A percentile compares a stretch with the other conserved stretches of the same genome.
Evolutionary conservation across 2,113 vertebrate species (phyloP).

Genomic region (Eonycteris spelaea): DNA sequence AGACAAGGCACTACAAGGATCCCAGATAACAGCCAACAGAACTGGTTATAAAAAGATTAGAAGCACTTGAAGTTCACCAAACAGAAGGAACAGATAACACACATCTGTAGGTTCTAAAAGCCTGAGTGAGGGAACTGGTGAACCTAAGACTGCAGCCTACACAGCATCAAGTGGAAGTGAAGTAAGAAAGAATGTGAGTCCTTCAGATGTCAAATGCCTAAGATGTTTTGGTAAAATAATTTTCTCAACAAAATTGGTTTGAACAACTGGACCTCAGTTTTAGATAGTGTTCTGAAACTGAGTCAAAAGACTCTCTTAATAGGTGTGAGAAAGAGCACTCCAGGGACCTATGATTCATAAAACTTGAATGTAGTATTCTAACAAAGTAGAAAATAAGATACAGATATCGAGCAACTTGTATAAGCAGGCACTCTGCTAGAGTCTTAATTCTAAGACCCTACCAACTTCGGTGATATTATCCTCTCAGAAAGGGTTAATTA

Average conservation of each 20-base stretch:
- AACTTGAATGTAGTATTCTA: not conserved
- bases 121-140: not conserved
- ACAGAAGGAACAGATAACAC: constrained; percentile 61
- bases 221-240: not conserved
- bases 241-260: constrained; percentile 13
- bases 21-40: constrained; percentile 70
- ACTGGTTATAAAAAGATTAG: constrained; percentile 75
- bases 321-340: not conserved
- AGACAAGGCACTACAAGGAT: constrained; percentile 47
- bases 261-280: not conserved
- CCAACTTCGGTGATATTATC: not conserved
- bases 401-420: not conserved
- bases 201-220: not conserved
- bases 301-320: not conserved
- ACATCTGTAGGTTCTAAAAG: constrained; percentile 50
- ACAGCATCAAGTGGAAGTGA: not conserved
- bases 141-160: not conserved
- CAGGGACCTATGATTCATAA: not conserved
- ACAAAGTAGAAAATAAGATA: not conserved
- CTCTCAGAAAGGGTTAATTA: not conserved
- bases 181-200: not conserved
- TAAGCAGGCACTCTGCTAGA: not conserved
- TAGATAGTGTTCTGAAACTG: constrained; percentile 11
- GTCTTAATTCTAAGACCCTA: not conserved
- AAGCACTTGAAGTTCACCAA: constrained; percentile 53